Conservation (phyloP, 2,797 vertebrate species). For the Tenualosa thibaudeaui region DNA sequence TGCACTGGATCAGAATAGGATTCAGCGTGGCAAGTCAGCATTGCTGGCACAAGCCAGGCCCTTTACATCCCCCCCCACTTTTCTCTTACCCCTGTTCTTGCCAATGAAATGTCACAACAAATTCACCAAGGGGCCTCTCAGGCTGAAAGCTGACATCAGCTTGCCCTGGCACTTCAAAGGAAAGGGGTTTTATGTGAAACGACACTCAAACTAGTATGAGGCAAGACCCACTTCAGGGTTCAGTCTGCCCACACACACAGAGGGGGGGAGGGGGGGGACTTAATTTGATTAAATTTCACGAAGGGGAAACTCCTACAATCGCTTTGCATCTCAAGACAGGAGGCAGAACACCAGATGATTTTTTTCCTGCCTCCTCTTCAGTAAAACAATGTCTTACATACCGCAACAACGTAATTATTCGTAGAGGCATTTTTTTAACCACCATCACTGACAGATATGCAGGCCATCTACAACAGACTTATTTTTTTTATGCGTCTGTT, state of each 20-base stretch:
- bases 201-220: slow-evolving; percentile 43
- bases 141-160: slow-evolving; percentile 53
- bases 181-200: slow-evolving; percentile 48
- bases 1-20: slow-evolving; percentile 45
- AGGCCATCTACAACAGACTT: slow-evolving; percentile 43
- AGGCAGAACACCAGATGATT: slow-evolving; percentile 6
- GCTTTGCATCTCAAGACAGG: slow-evolving; percentile 25
- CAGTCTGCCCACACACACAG: slow-evolving; percentile 40
- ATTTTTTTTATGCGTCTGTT: slow-evolving; percentile 43
- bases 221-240: slow-evolving; percentile 40
- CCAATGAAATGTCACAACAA: slow-evolving; percentile 62
- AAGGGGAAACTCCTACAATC: slow-evolving; percentile 32
- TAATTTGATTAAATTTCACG: slow-evolving; percentile 43
- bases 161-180: slow-evolving; percentile 58
- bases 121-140: slow-evolving; percentile 61
- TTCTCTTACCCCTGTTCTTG: slow-evolving; percentile 49
- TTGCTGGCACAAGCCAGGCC: slow-evolving; percentile 47
- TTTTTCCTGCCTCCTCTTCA: background rate
- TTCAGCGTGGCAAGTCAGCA: slow-evolving; percentile 41
- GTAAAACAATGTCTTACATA: slow-evolving; percentile 15
- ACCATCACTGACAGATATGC: slow-evolving; percentile 39
- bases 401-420: slow-evolving; percentile 25
- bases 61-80: slow-evolving; percentile 46
- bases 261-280: background rate
- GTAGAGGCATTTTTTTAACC: slow-evolving; percentile 40